Percentiles rank a stretch among this genome's conserved stretches.
Evolutionary conservation across 1,140 invertebrate genomes (phyloP).

Genomic region (Brachionus sp.): DNA sequence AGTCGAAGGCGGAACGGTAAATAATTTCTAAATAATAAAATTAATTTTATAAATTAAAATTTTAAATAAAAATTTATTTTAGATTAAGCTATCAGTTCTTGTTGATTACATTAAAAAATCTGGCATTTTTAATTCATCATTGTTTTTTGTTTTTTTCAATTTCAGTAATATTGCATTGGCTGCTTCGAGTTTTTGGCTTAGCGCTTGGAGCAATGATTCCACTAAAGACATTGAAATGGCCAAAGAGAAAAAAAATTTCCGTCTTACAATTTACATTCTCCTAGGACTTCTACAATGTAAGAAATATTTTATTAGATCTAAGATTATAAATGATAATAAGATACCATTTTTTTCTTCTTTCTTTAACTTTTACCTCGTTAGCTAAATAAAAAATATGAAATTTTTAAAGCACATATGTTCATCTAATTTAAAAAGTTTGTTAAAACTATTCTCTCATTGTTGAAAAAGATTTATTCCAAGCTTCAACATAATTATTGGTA

Average conservation of each 20-base stretch:
- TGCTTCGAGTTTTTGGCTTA: conserved; percentile 38
- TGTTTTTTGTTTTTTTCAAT: conserved; percentile 39
- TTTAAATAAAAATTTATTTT: background rate
- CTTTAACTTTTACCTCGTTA: too few relatives aligned
- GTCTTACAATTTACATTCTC: conserved; percentile 13
- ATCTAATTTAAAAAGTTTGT: too few relatives aligned
- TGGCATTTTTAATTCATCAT: conserved; percentile 19
- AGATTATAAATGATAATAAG: too few relatives aligned
- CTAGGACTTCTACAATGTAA: conserved; percentile 40
- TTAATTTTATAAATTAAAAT: background rate
- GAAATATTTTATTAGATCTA: background rate
- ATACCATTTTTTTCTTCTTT: too few relatives aligned
- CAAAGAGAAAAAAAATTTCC: background rate
- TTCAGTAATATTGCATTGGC: conserved; percentile 22
- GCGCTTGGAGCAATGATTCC: conserved; percentile 36
- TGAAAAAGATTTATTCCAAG: too few relatives aligned
- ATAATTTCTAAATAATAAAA: background rate
- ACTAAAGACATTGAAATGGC: background rate
- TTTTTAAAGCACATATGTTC: too few relatives aligned
- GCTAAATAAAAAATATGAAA: background rate
- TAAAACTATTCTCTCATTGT: too few relatives aligned
- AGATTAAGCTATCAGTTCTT: conserved; percentile 33
- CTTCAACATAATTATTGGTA: too few relatives aligned
- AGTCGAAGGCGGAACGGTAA: conserved; percentile 34
- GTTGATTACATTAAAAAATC: conserved; percentile 41